Base-by-base conservation (phyloP, 2,888 invertebrate species). In the Drosophila aldrichi region DNA sequence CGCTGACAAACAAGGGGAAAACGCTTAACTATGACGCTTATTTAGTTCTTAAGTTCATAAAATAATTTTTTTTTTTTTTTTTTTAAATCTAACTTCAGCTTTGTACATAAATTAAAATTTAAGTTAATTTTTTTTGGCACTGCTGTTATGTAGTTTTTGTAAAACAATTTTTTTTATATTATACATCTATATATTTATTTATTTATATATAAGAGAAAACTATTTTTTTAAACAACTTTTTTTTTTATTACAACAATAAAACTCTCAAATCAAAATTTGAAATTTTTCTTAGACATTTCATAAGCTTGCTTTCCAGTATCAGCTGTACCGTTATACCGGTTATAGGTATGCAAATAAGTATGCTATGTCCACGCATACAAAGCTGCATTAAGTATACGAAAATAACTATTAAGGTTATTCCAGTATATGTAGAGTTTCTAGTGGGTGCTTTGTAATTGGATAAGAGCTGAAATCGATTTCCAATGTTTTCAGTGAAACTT, bases 1-100 rank as follows among this genome's bases (percentile, higher is more conserved):
- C 85, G 90, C 90, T 91, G 91, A 90, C 92, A 91, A 91, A 89
- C 89, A 81, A 81, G 77, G 91, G 91, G 91, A 90, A 90, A 91
- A 91, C 66, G 89, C 88, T 90, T 88, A 82, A 88, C 81, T 79
- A 85, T 84, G 89, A 91, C 91, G 91, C 91, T 91, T 91, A 82
- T 54, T 66, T 91, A 91, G 91, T 87, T 90, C 62, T 70, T 91
- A 91, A 88, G 76, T 70, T 63, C 9, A 59, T 77, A 49, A 22
- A 67, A 20, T 18, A 8, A 8, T 20, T 51, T 18, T 46, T 51
- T 46, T 43, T 43, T 54, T 55, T 46, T 54, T 40, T 61, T 56
- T 46, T 54, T 40, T 61, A 55, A 68, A 59, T 57, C 57, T 61
- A 64, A 54, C 48, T 14, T 36, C 38, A 38, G 34, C 51, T 38